Evolutionary conservation across 2,888 invertebrate species (phyloP).

Genomic region (Pseudoips prasinana): DNA sequence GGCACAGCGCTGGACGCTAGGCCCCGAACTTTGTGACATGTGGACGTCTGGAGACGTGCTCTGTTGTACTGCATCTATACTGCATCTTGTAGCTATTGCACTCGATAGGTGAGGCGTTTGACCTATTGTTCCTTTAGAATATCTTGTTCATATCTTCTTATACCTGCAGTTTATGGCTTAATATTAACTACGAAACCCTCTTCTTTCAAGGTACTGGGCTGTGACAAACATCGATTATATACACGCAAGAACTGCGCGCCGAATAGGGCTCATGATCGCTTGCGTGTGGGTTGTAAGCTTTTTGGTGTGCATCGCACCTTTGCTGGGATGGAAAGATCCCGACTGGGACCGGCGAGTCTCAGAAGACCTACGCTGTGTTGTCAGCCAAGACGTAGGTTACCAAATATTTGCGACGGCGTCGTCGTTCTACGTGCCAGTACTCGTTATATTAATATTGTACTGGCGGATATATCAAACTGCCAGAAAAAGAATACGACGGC

Average conservation of each 20-base stretch:
- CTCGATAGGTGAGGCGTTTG: constrained; percentile 87
- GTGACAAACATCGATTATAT: constrained; percentile 96
- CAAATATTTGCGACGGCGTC: constrained; percentile 95
- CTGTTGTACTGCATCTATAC: constrained; percentile 92
- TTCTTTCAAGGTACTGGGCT: constrained; percentile 88
- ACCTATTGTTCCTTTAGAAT: not conserved
- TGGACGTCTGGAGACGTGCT: constrained; percentile 96
- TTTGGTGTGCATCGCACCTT: constrained; percentile 92
- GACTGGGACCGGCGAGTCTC: constrained; percentile 81
- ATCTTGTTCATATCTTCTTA: not conserved
- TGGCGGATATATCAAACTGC: constrained; percentile 96
- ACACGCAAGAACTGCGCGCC: constrained; percentile 88
- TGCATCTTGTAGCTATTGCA: constrained; percentile 91
- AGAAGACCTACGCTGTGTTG: constrained; percentile 86
- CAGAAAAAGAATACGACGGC: constrained; percentile 89
- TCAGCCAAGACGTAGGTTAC: constrained; percentile 92
- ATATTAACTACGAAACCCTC: too few species aligned
- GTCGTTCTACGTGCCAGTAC: constrained; percentile 94
- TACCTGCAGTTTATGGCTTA: constrained; percentile 2
- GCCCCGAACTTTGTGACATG: constrained; percentile 95
- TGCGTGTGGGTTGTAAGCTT: constrained; percentile 92
- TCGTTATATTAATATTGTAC: constrained; percentile 93
- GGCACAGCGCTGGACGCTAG: constrained; percentile 91
- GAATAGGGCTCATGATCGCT: constrained; percentile 90
- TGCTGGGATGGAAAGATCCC: constrained; percentile 91